Evolutionary conservation across 2,888 invertebrate genomes (phyloP).

Genomic region (Meandrusa payeni): DNA sequence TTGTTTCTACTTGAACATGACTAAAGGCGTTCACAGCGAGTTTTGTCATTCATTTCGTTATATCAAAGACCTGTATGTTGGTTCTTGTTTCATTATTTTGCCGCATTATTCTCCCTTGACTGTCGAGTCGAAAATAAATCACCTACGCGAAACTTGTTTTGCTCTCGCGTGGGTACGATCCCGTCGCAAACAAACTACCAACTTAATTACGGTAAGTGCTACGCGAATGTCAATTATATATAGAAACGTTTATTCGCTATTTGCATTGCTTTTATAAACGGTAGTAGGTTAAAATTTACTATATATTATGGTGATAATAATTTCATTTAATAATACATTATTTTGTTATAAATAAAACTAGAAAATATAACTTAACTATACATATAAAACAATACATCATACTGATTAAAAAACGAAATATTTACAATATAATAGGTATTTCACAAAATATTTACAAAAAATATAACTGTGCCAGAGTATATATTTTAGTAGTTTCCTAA

Average conservation of each 20-base stretch:
- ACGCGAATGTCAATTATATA: slow-evolving; percentile 9
- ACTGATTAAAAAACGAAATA: no score
- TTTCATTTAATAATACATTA: no score
- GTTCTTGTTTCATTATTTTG: slow-evolving; percentile 38
- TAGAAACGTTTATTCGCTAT: slow-evolving; percentile 2
- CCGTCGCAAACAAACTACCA: slow-evolving; percentile 15
- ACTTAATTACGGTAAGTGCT: slow-evolving; percentile 23
- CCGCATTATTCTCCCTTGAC: slow-evolving; percentile 32
- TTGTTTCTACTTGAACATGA: slow-evolving; percentile 1
- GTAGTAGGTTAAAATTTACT: no score
- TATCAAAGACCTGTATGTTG: slow-evolving; percentile 40
- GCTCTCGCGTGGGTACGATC: slow-evolving; percentile 8
- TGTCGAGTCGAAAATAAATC: slow-evolving; percentile 31
- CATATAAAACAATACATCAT: no score
- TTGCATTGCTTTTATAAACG: no score
- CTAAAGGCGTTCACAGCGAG: slow-evolving; percentile 30
- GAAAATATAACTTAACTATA: no score
- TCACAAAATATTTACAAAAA: no score
- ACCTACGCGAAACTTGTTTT: slow-evolving; percentile 26
- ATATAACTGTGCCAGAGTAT: no score
- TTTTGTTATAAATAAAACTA: no score
- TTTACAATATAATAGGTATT: no score
- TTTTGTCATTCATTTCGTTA: slow-evolving; percentile 41
- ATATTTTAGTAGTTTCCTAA: no score
- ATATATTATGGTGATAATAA: no score